phyloP scores from a whole-genome alignment of 2,888 invertebrate genomes.

The Heteropelma amictum region DNA sequence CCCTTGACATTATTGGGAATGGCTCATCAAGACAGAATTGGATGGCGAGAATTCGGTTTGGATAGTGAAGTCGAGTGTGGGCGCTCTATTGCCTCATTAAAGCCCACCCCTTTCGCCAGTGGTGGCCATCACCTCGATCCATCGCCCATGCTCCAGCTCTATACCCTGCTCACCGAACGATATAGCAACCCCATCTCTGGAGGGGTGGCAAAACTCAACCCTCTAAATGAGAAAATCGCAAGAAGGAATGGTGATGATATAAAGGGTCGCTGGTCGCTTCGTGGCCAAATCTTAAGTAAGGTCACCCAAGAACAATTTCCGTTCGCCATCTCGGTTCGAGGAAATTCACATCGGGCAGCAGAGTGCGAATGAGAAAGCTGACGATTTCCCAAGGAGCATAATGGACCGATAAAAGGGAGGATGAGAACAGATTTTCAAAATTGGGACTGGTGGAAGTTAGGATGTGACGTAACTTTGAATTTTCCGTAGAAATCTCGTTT shows the following conservation, averaged over 20 bases:
- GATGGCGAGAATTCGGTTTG: slow-evolving; percentile 61
- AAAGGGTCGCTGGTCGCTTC: slow-evolving; percentile 37
- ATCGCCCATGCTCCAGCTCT: slow-evolving; percentile 26
- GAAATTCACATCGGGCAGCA: slow-evolving; percentile 24
- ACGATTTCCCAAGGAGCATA: not conserved
- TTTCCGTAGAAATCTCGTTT: no score
- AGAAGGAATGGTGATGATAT: slow-evolving; percentile 14
- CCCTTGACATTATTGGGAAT: slow-evolving; percentile 71
- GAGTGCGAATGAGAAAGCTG: slow-evolving; percentile 9
- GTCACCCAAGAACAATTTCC: slow-evolving; percentile 76
- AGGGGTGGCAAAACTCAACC: slow-evolving; percentile 30
- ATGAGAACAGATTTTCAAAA: slow-evolving; percentile 12
- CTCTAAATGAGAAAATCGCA: slow-evolving; percentile 15
- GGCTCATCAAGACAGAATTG: slow-evolving; percentile 75
- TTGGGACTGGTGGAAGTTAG: no score
- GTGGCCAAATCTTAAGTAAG: slow-evolving; percentile 71
- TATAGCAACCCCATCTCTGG: slow-evolving; percentile 47
- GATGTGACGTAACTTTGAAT: no score
- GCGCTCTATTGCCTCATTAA: slow-evolving; percentile 74
- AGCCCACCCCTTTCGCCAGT: slow-evolving; percentile 59
- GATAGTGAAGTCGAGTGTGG: slow-evolving; percentile 30
- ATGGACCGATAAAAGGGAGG: not conserved
- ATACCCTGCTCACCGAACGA: no score
- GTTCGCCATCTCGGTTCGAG: slow-evolving; percentile 73
- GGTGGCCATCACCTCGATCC: slow-evolving; percentile 29